Evolutionary conservation across 2,888 invertebrate genomes (phyloP), one percentile per base, ranked within the genome.

Genomic region (Sinhomidia bicolor): DNA sequence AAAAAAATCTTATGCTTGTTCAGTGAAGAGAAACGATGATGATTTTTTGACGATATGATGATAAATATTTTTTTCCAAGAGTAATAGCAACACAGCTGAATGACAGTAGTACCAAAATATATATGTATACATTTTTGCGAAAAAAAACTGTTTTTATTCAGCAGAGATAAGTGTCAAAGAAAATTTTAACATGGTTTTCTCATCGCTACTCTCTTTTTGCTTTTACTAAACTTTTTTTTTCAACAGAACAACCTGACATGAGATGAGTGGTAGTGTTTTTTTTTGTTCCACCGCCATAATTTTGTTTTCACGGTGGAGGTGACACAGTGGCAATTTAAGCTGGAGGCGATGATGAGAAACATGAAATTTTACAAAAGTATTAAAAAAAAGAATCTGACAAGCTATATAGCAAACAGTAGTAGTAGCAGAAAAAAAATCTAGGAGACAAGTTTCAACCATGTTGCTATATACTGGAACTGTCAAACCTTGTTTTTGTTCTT

Each of bases 341-440:
- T 84, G 84, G 74, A 84, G 84, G 84, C 84, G n/a, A n/a, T n/a
- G 62, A 84, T 84, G 84, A 84, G 84, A 60, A 84, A 60, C 83
- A 83, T 76, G 76, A 76, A 36, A 23, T 80, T 60, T 60, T 41
- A 60, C 76, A 51, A 54, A 83, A 71, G 23, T 57, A 83, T 12
- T n/a, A n/a, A 44, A 3, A 17, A 41, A 29, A 82, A 54, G 60
- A 84, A 76, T 76, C 60, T 76, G 57, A 60, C 57, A 74, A n/a
- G n/a, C n/a, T n/a, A n/a, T n/a, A n/a, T n/a, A 36, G 29, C 74
- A 47, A 71, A n/a, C 41, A 29, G 9, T 9, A 23, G 10, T 20
- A 57, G 29, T 14, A 14, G n/a, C n/a, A n/a, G n/a, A n/a, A n/a
- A n/a, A n/a, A n/a, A n/a, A n/a, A n/a, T n/a, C n/a, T n/a, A 78